Conservation (phyloP, 2,888 invertebrate genomes). For the Ectobius pallidus region DNA sequence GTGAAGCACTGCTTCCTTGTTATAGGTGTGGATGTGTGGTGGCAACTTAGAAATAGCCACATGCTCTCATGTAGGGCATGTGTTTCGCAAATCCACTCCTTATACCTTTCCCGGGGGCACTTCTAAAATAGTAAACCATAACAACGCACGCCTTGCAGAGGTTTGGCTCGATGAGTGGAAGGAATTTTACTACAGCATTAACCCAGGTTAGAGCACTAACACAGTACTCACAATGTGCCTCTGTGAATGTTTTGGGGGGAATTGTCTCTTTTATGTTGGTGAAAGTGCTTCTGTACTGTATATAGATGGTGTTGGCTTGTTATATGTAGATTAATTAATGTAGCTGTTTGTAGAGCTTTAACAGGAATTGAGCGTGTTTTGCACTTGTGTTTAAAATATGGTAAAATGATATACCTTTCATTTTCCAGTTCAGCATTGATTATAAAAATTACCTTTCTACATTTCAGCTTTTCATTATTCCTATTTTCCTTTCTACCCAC, state of each 20-base stretch:
- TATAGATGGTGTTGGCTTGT: no score
- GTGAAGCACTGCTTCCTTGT: constrained; percentile 29
- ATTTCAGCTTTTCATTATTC: no score
- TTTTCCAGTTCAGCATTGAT: no score
- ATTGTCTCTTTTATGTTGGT: no score
- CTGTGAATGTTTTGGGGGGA: neutral
- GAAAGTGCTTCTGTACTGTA: no score
- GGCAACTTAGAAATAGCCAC: constrained; percentile 92
- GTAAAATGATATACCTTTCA: no score
- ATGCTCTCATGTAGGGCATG: constrained; percentile 95
- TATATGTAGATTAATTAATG: no score
- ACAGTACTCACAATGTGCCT: neutral
- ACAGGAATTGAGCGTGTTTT: no score
- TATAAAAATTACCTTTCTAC: no score
- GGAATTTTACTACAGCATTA: constrained; percentile 98
- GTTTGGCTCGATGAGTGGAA: constrained; percentile 99
- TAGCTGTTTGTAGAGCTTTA: no score
- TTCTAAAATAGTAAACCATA: constrained; percentile 96
- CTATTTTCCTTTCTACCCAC: no score
- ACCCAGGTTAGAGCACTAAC: constrained; percentile 77
- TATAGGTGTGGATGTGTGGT: constrained; percentile 97
- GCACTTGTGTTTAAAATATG: no score
- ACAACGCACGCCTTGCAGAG: constrained; percentile 97
- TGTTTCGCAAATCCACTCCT: constrained; percentile 96
- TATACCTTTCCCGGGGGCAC: constrained; percentile 99